Base-by-base conservation (phyloP, 1,140 invertebrate species). In the Bathynomus jamesi region DNA sequence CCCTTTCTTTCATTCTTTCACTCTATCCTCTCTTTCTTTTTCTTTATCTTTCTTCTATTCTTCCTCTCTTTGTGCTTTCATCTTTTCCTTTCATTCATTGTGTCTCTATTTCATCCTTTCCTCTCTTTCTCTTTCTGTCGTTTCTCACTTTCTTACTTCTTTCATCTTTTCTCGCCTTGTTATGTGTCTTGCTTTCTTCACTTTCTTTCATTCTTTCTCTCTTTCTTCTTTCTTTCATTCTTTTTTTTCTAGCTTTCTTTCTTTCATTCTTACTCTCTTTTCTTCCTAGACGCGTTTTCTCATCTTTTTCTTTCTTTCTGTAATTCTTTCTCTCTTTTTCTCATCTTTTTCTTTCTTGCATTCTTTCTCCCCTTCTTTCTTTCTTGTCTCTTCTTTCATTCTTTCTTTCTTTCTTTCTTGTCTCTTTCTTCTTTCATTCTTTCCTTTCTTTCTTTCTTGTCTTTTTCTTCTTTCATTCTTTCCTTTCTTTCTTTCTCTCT, bases 1-100 rank as follows among this genome's bases (percentile, higher is more conserved):
- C 64, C 29, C 28, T 65, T 21, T 65, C 28, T 65, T 28, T 65
- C 28, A 28, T 28, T 65, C 28, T 65, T 28, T 65, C 28, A 28
- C 64, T 65, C 28, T 65, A 13, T 65, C 24, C 25, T 27, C 25
- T 31, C 25, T 27, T 28, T 31, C 25, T 27, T 28, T 31, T 28
- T 27, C 25, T 31, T 28, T 27, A 10, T 31, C 25, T 27, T 28
- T 31, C 25, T 27, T 28, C 24, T 28, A 10, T 28, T 31, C 29
- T 27, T 65, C 7, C 25, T 8, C 25, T 27, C 29, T 31, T 65
- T 27, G 7, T 8, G n/a, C n/a, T 40, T 40, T 17, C 17, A 8
- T 8, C 32, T 17, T 8, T 8, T 40, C 32, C 17, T 17, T 40
- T 40, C 32, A 8, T 17, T 40, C 32, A 8, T 17, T 40, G 7